phyloP scores from a whole-genome alignment of 2,888 invertebrate genomes.

The Lordiphosa fenestrarum region DNA sequence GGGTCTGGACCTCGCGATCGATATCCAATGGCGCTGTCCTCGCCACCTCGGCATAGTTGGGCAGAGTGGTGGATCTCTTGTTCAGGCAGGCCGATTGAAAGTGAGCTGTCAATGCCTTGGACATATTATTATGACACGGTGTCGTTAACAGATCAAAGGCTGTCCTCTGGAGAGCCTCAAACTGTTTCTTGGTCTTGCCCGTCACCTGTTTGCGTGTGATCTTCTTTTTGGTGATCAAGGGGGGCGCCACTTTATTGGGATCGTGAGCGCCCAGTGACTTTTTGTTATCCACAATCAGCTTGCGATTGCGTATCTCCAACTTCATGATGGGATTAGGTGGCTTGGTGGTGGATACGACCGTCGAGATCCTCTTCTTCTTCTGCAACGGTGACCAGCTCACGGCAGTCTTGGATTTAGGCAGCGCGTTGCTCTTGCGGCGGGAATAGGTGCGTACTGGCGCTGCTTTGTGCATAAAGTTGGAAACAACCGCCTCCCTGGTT shows the following conservation, averaged over 20 bases:
- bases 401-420: slow-evolving; percentile 14
- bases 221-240: slow-evolving; percentile 22
- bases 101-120: slow-evolving; percentile 21
- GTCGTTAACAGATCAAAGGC: slow-evolving; percentile 75
- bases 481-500: neutral
- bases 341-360: slow-evolving; percentile 47
- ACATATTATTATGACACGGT: slow-evolving; percentile 35
- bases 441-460: slow-evolving; percentile 69
- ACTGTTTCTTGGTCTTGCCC: slow-evolving; percentile 54
- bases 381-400: slow-evolving; percentile 41
- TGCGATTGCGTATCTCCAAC: slow-evolving; percentile 58
- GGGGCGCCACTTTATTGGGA: slow-evolving; percentile 26
- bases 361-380: slow-evolving; percentile 27
- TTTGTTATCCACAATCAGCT: slow-evolving; percentile 63
- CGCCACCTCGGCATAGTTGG: slow-evolving; percentile 44
- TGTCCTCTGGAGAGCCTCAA: slow-evolving; percentile 47
- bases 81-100: slow-evolving; percentile 46
- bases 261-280: slow-evolving; percentile 41
- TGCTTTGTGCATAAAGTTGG: slow-evolving; percentile 21
- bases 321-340: slow-evolving; percentile 41
- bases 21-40: slow-evolving; percentile 18
- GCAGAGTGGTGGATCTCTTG: slow-evolving; percentile 41
- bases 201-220: slow-evolving; percentile 43
- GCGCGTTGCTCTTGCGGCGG: slow-evolving; percentile 27
- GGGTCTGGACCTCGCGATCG: slow-evolving; percentile 41